These are phyloP conservation scores for Puffinus mauretanicus DNA, from an alignment of 2,113 vertebrate species.

Conservation along the genomic window DNA sequence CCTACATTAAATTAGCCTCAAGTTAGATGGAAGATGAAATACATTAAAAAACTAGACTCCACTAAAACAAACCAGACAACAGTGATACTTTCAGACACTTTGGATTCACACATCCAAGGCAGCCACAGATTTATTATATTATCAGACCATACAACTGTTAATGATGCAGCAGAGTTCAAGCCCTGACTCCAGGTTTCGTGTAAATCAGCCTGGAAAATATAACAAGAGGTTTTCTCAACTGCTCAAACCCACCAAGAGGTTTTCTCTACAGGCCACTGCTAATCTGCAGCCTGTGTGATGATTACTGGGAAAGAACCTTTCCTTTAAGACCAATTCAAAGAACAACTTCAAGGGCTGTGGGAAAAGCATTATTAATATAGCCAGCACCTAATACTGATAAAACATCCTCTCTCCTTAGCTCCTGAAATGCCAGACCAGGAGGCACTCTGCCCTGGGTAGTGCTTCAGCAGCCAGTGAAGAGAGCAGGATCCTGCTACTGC, in stretches of 20 bases:
- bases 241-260: not conserved
- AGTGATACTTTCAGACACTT: not conserved
- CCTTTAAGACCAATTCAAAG: not conserved
- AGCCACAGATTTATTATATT: constrained; percentile 6
- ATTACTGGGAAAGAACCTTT: not conserved
- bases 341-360: not conserved
- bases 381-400: not conserved
- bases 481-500: not conserved
- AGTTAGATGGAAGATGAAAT: not conserved
- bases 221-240: not conserved
- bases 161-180: not conserved
- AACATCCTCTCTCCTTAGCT: not conserved
- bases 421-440: not conserved
- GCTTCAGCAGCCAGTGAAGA: not conserved
- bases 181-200: not conserved
- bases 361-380: not conserved
- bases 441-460: rapidly evolving
- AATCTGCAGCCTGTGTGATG: not conserved
- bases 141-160: not conserved
- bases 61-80: not conserved
- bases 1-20: not conserved
- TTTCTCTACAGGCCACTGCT: not conserved
- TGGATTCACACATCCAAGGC: not conserved
- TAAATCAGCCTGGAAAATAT: not conserved
- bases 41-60: not conserved